Percentiles rank a stretch among this genome's conserved stretches.
phyloP scores from a whole-genome alignment of 2,888 invertebrate genomes.

The Panorpa germanica region DNA sequence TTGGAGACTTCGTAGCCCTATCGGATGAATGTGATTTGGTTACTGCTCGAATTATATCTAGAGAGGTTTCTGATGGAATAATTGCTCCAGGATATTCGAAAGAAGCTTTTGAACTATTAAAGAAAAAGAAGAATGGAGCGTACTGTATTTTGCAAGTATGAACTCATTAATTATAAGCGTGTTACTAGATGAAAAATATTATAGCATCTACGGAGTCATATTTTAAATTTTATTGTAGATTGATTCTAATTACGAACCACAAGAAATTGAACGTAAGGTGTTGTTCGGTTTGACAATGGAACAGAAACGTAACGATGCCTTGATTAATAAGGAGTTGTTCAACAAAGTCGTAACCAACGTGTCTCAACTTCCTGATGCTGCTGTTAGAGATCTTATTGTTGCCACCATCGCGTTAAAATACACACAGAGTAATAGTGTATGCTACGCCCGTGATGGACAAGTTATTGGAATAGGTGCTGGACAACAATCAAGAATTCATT shows the following conservation, averaged over 20 bases:
- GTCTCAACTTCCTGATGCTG: conserved; percentile 46
- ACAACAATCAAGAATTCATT: conserved; percentile 96
- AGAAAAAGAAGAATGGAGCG: conserved; percentile 85
- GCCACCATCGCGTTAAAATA: conserved; percentile 94
- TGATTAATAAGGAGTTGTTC: conserved; percentile 60
- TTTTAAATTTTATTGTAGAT: conserved; percentile 34
- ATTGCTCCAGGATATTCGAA: conserved; percentile 82
- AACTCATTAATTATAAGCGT: not conserved
- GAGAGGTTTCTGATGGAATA: conserved; percentile 95
- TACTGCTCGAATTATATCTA: conserved; percentile 83
- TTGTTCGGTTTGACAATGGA: conserved; percentile 72
- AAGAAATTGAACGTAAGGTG: conserved; percentile 59
- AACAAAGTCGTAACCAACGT: conserved; percentile 59
- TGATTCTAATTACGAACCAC: conserved; percentile 70
- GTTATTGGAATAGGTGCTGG: conserved; percentile 97
- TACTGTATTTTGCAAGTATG: conserved; percentile 71
- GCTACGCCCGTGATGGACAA: conserved; percentile 70
- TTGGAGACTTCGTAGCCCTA: conserved; percentile 92
- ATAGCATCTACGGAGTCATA: not conserved
- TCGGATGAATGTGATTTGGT: conserved; percentile 78
- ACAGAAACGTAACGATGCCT: conserved; percentile 77
- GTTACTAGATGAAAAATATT: conserved; percentile 5
- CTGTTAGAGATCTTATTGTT: conserved; percentile 78
- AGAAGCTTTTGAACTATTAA: conserved; percentile 68
- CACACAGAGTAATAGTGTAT: conserved; percentile 97